Conservation (phyloP, 2,113 vertebrate species). For the Mustelus asterias region DNA sequence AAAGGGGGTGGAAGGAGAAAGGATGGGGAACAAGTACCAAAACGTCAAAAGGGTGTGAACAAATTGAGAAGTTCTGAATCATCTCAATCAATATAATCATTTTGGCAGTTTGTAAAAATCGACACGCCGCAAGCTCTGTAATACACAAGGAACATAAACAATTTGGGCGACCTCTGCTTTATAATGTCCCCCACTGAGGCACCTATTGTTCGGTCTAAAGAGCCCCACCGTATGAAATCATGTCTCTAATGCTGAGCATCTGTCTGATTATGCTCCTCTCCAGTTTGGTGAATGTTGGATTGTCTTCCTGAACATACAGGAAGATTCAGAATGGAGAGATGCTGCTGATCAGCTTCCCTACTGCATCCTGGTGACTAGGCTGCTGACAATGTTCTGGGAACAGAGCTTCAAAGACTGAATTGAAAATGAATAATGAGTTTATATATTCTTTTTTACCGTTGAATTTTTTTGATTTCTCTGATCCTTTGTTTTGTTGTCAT, state of each 20-base stretch:
- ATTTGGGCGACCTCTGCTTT: neutral
- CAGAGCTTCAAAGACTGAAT: neutral
- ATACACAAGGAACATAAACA: neutral
- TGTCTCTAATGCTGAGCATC: neutral
- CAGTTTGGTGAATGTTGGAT: neutral
- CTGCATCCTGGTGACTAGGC: neutral
- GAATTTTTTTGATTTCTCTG: constrained; percentile 10
- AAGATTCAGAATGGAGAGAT: neutral
- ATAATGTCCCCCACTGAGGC: neutral
- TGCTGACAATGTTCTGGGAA: neutral
- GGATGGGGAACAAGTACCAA: neutral
- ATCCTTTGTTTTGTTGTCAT: neutral
- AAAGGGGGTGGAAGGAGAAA: neutral
- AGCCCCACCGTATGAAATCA: neutral
- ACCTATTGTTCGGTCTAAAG: neutral
- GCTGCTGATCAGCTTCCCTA: neutral
- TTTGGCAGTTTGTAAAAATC: neutral
- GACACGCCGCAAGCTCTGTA: neutral
- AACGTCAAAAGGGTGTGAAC: neutral
- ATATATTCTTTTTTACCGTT: neutral
- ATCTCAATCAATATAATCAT: neutral
- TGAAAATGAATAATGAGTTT: neutral
- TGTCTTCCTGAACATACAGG: neutral
- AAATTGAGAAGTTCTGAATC: neutral
- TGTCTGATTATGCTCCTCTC: neutral